Conservation (phyloP, 2,797 vertebrate species). For the Melanotaenia nigrans region DNA sequence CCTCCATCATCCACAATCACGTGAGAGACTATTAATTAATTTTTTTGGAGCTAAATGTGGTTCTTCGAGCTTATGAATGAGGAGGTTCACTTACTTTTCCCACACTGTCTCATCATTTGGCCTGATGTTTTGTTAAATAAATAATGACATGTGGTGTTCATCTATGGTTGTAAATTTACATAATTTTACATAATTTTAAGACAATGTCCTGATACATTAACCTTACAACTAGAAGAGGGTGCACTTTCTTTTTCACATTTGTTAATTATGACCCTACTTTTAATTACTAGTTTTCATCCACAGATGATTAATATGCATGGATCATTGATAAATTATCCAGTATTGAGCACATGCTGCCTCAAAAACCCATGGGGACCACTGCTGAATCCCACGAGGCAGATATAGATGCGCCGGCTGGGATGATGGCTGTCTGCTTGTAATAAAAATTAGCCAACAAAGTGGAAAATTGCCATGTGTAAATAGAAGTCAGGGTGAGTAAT, state of each 20-base stretch:
- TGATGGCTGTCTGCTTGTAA: conserved; percentile 30
- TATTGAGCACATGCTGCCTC: conserved; percentile 25
- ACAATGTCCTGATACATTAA: not conserved
- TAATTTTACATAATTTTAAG: not conserved
- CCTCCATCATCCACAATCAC: too few relatives aligned
- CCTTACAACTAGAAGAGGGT: not conserved
- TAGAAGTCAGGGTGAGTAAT: conserved; percentile 54
- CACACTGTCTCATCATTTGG: not conserved
- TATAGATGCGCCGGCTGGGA: conserved; percentile 18
- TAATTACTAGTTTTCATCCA: conserved; percentile 20
- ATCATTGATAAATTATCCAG: conserved; percentile 38
- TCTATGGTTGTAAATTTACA: too few relatives aligned
- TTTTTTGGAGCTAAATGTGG: not conserved
- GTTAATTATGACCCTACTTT: conserved; percentile 17
- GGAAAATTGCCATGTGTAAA: conserved; percentile 58
- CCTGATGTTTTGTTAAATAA: not conserved
- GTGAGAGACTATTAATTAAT: too few relatives aligned
- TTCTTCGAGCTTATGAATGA: not conserved
- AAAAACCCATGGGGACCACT: conserved; percentile 1
- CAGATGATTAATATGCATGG: conserved; percentile 13
- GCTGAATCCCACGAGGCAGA: conserved; percentile 31
- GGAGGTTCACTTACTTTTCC: not conserved
- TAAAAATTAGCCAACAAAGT: conserved; percentile 50
- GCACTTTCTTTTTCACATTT: not conserved
- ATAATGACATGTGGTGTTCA: not conserved